Conservation (phyloP, 2,888 invertebrate species). For the Anticlea derivata region DNA sequence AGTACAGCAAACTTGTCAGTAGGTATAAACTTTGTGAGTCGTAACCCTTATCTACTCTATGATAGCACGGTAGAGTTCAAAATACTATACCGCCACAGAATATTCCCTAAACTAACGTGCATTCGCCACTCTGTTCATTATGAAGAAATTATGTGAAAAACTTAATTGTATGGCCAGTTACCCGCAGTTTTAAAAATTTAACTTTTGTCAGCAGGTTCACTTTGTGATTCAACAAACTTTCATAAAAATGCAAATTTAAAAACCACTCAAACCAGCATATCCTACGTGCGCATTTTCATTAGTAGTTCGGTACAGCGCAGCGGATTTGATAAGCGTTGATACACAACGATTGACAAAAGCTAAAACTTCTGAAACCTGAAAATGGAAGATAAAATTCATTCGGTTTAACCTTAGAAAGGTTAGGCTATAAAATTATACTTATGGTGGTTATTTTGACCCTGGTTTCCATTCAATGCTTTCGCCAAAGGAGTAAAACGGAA, state of each 20-base stretch:
- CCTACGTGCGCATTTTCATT: not conserved
- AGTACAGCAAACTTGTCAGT: conserved; percentile 14
- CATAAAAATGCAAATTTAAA: conserved; percentile 28
- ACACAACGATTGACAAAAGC: too few relatives aligned
- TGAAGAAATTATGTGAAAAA: conserved; percentile 50
- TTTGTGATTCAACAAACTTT: conserved; percentile 21
- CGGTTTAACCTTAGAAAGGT: too few relatives aligned
- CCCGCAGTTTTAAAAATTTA: conserved; percentile 25
- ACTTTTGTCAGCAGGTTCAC: conserved; percentile 27
- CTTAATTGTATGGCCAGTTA: conserved; percentile 44
- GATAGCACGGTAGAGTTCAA: conserved; percentile 28
- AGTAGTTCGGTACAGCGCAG: not conserved
- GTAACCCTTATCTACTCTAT: conserved; percentile 26
- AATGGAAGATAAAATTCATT: too few relatives aligned
- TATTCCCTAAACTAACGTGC: conserved; percentile 25
- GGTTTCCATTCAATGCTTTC: too few relatives aligned
- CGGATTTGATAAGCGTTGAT: too few relatives aligned
- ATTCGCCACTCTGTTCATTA: conserved; percentile 42
- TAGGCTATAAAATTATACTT: too few relatives aligned
- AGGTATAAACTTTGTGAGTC: conserved; percentile 10
- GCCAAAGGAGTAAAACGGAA: too few relatives aligned
- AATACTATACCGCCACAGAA: conserved; percentile 11
- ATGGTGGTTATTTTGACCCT: too few relatives aligned
- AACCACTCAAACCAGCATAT: conserved; percentile 12
- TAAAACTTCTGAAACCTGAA: too few relatives aligned